Percentiles rank a stretch among this genome's conserved stretches.
Evolutionary conservation across 2,888 invertebrate genomes (phyloP).

Genomic region (Odontothrips loti): DNA sequence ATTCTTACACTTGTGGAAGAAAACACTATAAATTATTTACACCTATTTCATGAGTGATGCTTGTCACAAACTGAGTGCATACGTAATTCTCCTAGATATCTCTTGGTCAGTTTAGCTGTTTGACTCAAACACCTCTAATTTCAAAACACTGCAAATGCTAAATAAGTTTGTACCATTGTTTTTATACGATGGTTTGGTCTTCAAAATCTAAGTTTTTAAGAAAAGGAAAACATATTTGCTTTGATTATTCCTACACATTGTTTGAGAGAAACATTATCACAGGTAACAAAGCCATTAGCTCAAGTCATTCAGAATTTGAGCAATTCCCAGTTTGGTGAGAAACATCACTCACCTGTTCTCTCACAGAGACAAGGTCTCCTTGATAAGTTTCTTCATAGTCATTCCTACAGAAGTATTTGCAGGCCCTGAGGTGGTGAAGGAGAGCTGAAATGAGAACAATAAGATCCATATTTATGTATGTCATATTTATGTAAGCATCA

Average conservation of each 20-base stretch:
- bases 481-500: too few relatives aligned
- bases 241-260: background rate
- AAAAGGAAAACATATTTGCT: background rate
- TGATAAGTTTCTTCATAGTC: constrained; percentile 84
- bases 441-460: constrained; percentile 45
- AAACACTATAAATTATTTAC: background rate
- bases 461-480: background rate
- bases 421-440: constrained; percentile 75
- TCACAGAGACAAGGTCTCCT: constrained; percentile 70
- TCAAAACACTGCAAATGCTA: background rate
- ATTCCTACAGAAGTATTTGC: constrained; percentile 76
- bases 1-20: background rate
- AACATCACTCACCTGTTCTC: constrained; percentile 8
- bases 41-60: background rate
- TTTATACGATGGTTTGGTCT: background rate
- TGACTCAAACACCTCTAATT: background rate
- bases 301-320: background rate
- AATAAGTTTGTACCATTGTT: background rate
- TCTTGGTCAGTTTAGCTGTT: background rate
- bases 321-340: constrained; percentile 9
- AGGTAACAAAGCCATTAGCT: constrained; percentile 1
- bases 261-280: constrained; percentile 13
- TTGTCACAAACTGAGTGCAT: constrained; percentile 1
- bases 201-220: background rate
- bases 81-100: background rate